These are phyloP conservation scores for Lepus timidus DNA, from an alignment of 2,113 vertebrate species.

Conservation along the genomic window DNA sequence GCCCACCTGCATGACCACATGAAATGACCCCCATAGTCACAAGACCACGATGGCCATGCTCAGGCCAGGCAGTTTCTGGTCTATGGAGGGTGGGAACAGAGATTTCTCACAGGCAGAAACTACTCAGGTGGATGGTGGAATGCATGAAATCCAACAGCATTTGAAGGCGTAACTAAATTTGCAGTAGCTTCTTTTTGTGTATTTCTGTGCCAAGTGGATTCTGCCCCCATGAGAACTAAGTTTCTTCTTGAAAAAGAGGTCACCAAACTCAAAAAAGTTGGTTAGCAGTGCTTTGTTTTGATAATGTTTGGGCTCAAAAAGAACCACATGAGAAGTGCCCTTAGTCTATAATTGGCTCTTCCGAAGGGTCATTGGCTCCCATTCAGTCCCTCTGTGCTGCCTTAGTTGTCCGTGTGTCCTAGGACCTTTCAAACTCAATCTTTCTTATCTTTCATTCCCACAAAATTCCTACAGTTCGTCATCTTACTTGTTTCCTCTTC, in stretches of 20 bases:
- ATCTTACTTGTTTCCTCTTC: neutral
- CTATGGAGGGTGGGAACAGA: neutral
- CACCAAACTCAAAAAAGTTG: neutral
- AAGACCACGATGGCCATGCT: neutral
- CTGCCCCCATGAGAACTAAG: neutral
- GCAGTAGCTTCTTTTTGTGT: neutral
- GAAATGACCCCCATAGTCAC: rapidly evolving
- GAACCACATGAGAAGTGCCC: neutral
- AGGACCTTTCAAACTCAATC: neutral
- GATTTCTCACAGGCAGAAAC: neutral
- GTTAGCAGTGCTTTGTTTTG: neutral
- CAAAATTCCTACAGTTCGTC: neutral
- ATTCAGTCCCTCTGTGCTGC: neutral
- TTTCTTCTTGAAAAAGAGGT: neutral
- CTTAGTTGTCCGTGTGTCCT: neutral
- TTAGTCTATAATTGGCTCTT: neutral
- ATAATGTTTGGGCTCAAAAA: neutral
- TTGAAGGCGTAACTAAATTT: neutral
- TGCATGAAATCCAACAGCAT: neutral
- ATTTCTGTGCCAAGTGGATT: neutral
- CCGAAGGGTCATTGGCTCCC: neutral
- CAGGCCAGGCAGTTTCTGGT: neutral
- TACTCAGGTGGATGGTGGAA: no score
- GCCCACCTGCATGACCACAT: rapidly evolving
- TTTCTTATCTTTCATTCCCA: neutral